Conservation (phyloP, 2,888 invertebrate species). For the Myopa tessellatipennis region DNA sequence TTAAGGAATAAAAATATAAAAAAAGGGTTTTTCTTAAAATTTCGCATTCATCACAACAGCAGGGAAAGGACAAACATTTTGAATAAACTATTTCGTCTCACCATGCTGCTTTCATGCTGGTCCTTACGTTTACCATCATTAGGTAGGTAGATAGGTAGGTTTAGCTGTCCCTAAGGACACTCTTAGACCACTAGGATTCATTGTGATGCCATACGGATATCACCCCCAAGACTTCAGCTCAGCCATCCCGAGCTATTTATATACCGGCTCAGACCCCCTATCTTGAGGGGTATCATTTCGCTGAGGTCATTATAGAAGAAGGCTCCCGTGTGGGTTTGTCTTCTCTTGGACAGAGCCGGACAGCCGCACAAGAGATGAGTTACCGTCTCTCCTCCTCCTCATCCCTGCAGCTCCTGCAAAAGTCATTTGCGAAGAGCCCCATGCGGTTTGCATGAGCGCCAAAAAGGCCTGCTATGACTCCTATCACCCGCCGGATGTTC, state of each 20-base stretch:
- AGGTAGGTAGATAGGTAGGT: too few relatives aligned
- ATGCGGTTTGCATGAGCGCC: not conserved
- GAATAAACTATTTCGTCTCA: too few relatives aligned
- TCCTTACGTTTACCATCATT: too few relatives aligned
- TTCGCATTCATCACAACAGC: too few relatives aligned
- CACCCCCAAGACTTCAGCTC: too few relatives aligned
- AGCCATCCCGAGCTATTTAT: not conserved
- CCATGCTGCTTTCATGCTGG: too few relatives aligned
- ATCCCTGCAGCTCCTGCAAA: constrained; percentile 8
- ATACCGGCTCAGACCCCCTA: not conserved
- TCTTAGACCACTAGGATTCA: too few relatives aligned
- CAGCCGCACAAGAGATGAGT: not conserved
- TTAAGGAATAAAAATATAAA: too few relatives aligned
- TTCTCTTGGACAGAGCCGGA: not conserved
- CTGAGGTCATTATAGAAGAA: not conserved
- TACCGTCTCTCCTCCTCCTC: not conserved
- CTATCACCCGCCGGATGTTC: not conserved
- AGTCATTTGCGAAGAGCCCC: not conserved
- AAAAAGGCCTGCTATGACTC: not conserved
- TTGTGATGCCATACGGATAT: too few relatives aligned
- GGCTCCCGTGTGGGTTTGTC: not conserved
- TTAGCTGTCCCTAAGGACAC: too few relatives aligned
- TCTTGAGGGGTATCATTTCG: not conserved
- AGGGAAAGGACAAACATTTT: too few relatives aligned
- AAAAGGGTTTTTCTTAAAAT: too few relatives aligned